A percentile compares a stretch with the other conserved stretches of the same genome.
These are phyloP conservation scores for Gerosis bhagava DNA, from an alignment of 2,888 invertebrate genomes.

Conservation along the genomic window DNA sequence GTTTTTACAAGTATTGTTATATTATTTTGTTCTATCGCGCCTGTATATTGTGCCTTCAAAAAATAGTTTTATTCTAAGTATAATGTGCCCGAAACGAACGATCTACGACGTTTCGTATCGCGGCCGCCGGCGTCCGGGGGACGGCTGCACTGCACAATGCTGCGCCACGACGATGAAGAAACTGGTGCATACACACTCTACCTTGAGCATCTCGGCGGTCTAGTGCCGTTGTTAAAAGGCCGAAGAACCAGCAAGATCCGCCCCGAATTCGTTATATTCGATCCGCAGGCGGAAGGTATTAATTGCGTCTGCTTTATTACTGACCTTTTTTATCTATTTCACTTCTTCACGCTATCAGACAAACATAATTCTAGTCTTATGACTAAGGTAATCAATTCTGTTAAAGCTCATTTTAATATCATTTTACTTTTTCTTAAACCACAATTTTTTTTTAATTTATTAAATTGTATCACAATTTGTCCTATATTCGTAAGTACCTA, in stretches of 20 bases:
- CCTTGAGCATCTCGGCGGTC: slow-evolving; percentile 96
- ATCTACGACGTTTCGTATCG: slow-evolving; percentile 96
- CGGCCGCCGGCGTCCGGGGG: slow-evolving; percentile 91
- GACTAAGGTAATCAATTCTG: too few relatives aligned
- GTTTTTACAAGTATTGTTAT: too few relatives aligned
- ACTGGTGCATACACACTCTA: slow-evolving; percentile 94
- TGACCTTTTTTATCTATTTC: slow-evolving; percentile 25
- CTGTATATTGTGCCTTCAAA: too few relatives aligned
- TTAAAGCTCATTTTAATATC: too few relatives aligned
- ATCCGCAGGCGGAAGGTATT: slow-evolving; percentile 92
- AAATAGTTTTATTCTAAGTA: too few relatives aligned
- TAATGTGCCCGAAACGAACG: slow-evolving; percentile 95
- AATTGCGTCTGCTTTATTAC: neutral
- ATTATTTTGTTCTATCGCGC: too few relatives aligned
- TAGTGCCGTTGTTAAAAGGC: slow-evolving; percentile 97
- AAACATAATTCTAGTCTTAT: too few relatives aligned
- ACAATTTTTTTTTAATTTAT: too few relatives aligned
- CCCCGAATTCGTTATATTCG: slow-evolving; percentile 98
- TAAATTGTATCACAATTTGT: too few relatives aligned
- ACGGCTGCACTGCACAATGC: slow-evolving; percentile 98
- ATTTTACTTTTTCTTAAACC: too few relatives aligned
- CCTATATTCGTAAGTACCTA: too few relatives aligned
- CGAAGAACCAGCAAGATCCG: slow-evolving; percentile 97
- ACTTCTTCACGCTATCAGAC: too few relatives aligned
- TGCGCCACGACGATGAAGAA: slow-evolving; percentile 93